These are phyloP conservation scores for Erebia palarica DNA, from an alignment of 2,888 invertebrate genomes.

Conservation along the genomic window DNA sequence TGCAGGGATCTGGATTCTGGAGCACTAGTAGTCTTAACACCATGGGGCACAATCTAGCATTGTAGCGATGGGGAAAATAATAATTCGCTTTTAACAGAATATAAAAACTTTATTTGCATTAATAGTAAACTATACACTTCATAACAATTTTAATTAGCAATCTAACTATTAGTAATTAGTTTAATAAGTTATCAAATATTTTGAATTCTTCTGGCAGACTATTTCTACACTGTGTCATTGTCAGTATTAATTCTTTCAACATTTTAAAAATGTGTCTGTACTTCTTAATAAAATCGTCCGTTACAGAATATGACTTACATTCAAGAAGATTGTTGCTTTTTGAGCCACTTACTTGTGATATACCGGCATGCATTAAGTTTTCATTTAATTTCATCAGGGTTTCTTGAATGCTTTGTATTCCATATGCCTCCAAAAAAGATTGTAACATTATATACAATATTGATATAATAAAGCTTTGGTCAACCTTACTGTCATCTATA, in stretches of 20 bases:
- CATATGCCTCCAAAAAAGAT: slow-evolving; percentile 67
- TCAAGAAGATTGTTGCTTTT: background rate
- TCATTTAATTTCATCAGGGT: slow-evolving; percentile 59
- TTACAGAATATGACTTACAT: slow-evolving; percentile 51
- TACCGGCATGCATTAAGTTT: slow-evolving; percentile 34
- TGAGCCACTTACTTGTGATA: slow-evolving; percentile 24
- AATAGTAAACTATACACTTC: too few species aligned
- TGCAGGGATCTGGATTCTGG: too few species aligned
- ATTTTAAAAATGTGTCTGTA: slow-evolving; percentile 54
- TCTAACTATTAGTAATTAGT: background rate
- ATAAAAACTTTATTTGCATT: too few species aligned
- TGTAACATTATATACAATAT: slow-evolving; percentile 60
- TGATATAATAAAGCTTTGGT: slow-evolving; percentile 54
- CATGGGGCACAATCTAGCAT: too few species aligned
- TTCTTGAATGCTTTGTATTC: slow-evolving; percentile 58
- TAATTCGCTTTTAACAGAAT: too few species aligned
- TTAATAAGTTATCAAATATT: background rate
- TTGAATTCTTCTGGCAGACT: background rate
- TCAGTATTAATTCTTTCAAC: slow-evolving; percentile 3
- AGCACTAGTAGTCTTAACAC: too few species aligned
- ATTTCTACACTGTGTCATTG: background rate
- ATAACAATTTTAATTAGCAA: background rate
- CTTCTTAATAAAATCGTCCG: slow-evolving; percentile 61
- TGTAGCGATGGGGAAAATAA: too few species aligned
- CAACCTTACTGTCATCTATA: slow-evolving; percentile 32